Evolutionary conservation across 2,113 vertebrate species (phyloP), one percentile per base, ranked within the genome.

Genomic region (Passer montanus): DNA sequence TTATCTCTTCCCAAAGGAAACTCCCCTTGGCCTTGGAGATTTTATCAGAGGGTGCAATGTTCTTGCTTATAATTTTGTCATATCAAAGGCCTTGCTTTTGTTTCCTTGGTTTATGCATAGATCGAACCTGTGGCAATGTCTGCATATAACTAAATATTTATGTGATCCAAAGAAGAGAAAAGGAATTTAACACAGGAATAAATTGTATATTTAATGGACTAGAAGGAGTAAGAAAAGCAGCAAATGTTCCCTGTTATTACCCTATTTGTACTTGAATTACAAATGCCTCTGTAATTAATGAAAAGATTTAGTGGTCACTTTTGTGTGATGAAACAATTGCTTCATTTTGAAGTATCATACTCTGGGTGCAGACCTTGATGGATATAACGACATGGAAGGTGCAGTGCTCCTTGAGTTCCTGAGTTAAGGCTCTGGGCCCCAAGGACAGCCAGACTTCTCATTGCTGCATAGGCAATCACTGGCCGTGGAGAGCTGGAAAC

Each of bases 401-500:
- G 39, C 28, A 83, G n/a, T 23, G 37, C 52, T 70, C 27, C 52
- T 16, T 37, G 62, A 20, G 15, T 53, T 85, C 31, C 31, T 62
- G 47, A 74, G 16, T 20, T 53, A 31, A 63, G 27, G 16, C 69
- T 70, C 24, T n/a, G 41, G 6, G 21, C 5, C 28, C 6, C 17
- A 41, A 50, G 28, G 16, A 15, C n/a, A 74, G 28, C 4, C 39
- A 55, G 62, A 7, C 19, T 58, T 70, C 89, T 63, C 1, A 0
- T 12, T 67, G 47, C 62, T 78, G 17, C 0, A 0, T 6, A 47
- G 30, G 33, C 28, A 24, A n/a, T 30, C 1, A 1, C 22, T 58
- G 39, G 53, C 55, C 30, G 4, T 21, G 27, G 39, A 14, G 35
- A 56, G 9, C 53, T 91, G 49, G 39, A 50, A 67, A 59, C 15